Conservation (phyloP, 1,140 invertebrate species). For the Bicyclus anynana region DNA sequence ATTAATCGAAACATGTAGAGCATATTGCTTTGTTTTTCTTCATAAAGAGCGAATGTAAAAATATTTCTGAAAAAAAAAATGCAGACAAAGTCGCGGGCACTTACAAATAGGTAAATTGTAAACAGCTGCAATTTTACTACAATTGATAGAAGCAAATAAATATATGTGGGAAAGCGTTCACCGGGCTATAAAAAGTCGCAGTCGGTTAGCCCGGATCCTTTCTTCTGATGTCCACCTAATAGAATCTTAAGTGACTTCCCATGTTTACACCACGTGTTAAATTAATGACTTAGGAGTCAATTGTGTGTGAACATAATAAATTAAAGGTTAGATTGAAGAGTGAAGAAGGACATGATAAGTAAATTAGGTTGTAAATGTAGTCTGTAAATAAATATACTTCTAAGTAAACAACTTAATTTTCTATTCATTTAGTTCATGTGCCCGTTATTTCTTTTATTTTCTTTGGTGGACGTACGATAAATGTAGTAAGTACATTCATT, state of each 20-base stretch:
- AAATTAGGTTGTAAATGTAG: background rate
- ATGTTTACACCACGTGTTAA: slow-evolving; percentile 56
- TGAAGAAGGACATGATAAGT: background rate
- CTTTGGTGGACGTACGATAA: too few species aligned
- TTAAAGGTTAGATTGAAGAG: slow-evolving; percentile 14
- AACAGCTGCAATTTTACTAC: background rate
- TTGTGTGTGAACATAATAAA: slow-evolving; percentile 40
- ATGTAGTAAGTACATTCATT: too few species aligned
- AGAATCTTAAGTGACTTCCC: slow-evolving; percentile 60
- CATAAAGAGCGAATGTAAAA: too few species aligned
- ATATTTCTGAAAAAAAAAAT: too few species aligned
- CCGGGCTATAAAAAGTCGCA: slow-evolving; percentile 31
- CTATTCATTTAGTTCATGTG: too few species aligned
- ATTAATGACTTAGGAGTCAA: slow-evolving; percentile 30
- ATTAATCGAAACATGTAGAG: too few species aligned
- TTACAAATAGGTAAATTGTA: background rate
- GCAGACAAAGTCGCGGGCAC: too few species aligned
- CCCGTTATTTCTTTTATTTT: too few species aligned
- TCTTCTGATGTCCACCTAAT: slow-evolving; percentile 44
- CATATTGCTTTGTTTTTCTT: too few species aligned
- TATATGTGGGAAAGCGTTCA: slow-evolving; percentile 39
- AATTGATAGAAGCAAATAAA: background rate
- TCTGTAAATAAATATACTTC: background rate
- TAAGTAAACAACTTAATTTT: background rate
- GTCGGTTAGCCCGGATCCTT: slow-evolving; percentile 71